Base-by-base conservation (phyloP, 2,797 vertebrate species). In the Pyrocephalus nanus region DNA sequence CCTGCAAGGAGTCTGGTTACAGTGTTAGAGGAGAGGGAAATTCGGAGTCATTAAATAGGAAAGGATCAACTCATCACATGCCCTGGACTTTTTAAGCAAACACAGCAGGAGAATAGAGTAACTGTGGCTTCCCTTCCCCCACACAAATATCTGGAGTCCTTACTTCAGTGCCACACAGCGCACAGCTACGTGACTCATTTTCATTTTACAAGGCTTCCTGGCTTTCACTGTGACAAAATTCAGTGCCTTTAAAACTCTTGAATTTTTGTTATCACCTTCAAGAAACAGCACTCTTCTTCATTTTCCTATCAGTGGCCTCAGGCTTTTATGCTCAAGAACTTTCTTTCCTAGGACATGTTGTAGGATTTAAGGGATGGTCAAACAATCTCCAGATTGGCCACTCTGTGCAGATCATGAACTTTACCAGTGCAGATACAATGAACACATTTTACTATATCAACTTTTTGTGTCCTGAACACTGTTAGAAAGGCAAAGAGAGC, bases 31-130 rank as follows among this genome's bases (percentile, higher is more conserved):
- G 42, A 93, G 78, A 86, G 71, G 61, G 61, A 80, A 94, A 95
- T 92, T 96, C 67, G n/a, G 77, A 85, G 62, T 92, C 94, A 70
- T 96, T 97, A 94, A 96, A 79, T 79, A 89, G 72, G 66, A 88
- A 50, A 79, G 64, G 69, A 74, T 90, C 60, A 65, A 54, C 72
- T 93, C 76, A 65, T 83, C 86, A 73, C 3, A 4, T 79, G 78
- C 83, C 12, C 25, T 70, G 36, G 60, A 77, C 50, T 77, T 87
- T 55, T 88, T 54, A 90, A 92, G 61, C 78, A 93, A 93, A 88
- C 75, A 78, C 32, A 80, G 69, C 40, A 96, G 69, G 79, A 82
- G 67, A 84, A 84, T 55, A 62, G 60, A 65, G 60, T 69, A 67
- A 54, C 54, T 36, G 16, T 71, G 82, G 26, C 60, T 77, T 57